Percentiles rank a stretch among this genome's conserved stretches.
Evolutionary conservation across 2,113 vertebrate species (phyloP).

Genomic region (Apteryx owenii): DNA sequence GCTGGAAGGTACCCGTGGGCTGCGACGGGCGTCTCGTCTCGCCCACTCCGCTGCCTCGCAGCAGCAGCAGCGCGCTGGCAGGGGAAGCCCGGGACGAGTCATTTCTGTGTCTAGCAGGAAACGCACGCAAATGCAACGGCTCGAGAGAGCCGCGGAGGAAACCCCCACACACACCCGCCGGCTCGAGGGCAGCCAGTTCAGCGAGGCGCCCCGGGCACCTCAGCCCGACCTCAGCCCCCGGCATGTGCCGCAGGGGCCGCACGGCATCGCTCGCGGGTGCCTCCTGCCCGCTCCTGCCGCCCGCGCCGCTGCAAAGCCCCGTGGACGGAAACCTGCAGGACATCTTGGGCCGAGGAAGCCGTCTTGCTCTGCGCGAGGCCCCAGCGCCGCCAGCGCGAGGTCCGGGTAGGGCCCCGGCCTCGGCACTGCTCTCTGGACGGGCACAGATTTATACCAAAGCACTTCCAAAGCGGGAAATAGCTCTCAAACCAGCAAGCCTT

Average conservation of each 20-base stretch:
- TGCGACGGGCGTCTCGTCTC: background rate
- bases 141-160: background rate
- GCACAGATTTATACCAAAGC: background rate
- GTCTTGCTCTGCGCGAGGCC: background rate
- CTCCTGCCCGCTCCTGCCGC: background rate
- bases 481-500: background rate
- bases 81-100: constrained; percentile 54
- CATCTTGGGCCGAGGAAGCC: background rate
- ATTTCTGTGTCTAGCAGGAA: constrained; percentile 44
- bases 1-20: background rate
- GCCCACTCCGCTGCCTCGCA: background rate
- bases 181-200: background rate
- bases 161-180: background rate
- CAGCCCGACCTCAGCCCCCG: background rate
- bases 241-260: accelerated
- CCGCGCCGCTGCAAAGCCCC: background rate
- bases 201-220: background rate
- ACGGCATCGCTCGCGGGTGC: too few relatives aligned
- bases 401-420: background rate
- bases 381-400: background rate
- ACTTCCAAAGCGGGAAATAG: background rate
- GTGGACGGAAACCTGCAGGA: background rate
- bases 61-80: background rate
- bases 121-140: background rate
- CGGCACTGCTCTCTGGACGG: background rate